phyloP scores from a whole-genome alignment of 2,113 vertebrate species.

The Onychostoma macrolepis region DNA sequence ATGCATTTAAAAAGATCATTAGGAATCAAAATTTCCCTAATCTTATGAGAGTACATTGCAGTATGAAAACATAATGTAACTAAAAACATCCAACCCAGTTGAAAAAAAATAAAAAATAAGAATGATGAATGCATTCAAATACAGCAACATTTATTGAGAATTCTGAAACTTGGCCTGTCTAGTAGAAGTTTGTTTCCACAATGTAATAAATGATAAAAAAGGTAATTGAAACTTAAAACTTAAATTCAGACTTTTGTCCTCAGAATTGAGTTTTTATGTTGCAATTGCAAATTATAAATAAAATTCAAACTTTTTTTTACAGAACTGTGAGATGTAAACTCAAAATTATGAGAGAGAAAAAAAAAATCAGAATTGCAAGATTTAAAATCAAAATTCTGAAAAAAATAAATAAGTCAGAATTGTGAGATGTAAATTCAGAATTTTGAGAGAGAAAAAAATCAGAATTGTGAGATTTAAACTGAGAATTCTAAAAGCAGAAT shows the following conservation, averaged over 20 bases:
- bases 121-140: neutral
- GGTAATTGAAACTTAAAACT: neutral
- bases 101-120: neutral
- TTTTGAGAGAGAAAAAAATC: neutral
- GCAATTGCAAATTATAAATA: too few species aligned
- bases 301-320: too few species aligned
- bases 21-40: neutral
- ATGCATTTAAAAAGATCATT: neutral
- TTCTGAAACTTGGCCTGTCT: neutral
- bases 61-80: neutral
- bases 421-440: neutral
- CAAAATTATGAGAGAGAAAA: too few species aligned
- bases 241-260: neutral
- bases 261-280: too few species aligned
- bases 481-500: neutral
- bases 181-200: neutral
- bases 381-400: neutral
- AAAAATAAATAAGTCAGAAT: neutral
- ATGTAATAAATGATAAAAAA: neutral
- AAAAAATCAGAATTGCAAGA: neutral
- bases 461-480: too few species aligned
- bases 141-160: neutral
- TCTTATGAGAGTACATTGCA: neutral
- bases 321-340: too few species aligned
- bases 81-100: neutral